Base-by-base conservation (phyloP, 1,140 invertebrate genomes). In the Cydia pomonella region DNA sequence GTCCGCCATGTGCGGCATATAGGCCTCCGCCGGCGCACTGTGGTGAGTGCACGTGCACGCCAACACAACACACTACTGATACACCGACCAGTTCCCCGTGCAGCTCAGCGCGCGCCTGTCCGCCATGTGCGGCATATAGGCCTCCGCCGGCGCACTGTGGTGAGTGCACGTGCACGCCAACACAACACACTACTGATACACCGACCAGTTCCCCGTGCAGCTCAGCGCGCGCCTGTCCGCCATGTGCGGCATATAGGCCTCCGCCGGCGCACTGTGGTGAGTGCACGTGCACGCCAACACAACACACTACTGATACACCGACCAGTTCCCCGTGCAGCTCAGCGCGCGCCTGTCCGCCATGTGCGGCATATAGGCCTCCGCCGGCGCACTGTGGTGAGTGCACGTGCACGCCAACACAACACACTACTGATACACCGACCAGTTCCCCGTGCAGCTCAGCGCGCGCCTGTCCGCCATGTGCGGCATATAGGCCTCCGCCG, bases 321-420 rank as follows among this genome's bases (percentile, higher is more conserved):
- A 99, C 87, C 98, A 99, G 94, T 99, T 99, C 93, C 99, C 99
- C 80, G 95, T 95, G 84, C 97, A 97, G 84, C 95, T 99, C 73
- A 96, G 96, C 84, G 97, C 99, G 91, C 95, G 98, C 76, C 95
- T 99, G 63, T 94, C 95, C 78, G 94, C 95, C 81, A 96, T 97
- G 94, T 98, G 98, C 93, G 97, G 96, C 81, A 95, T 97, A 90
- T 97, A 96, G 96, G 72, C 80, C 62, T 29, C 73, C 41, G 41
- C 73, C 73, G 72, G 29, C 33, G 66, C 62, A 62, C 50, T 75
- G 77, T 81, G 88, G 87, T 90, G 27, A 83, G 83, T 79, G 2
- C 92, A 96, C 96, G 76, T 99, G 0, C 99, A 98, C 99, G 99
- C 84, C 94, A 99, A 66, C 97, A 98, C 93, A 98, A 98, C n/a